Conservation (phyloP, 2,888 invertebrate genomes). For the Archips crataeganus region DNA sequence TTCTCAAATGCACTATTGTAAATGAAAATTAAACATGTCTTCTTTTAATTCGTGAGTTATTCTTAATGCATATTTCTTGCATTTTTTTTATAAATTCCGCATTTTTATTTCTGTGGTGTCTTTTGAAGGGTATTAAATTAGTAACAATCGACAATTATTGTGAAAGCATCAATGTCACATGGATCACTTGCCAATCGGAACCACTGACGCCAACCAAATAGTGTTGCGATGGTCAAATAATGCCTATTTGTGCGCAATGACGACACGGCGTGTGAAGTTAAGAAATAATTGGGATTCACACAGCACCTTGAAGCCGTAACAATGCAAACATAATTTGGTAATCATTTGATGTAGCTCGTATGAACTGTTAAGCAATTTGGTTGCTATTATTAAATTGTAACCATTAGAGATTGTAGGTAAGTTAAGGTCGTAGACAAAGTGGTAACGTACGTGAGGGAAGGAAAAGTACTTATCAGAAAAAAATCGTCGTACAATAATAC, state of each 20-base stretch:
- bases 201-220: neutral
- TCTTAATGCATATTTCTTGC: too few species aligned
- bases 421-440: too few species aligned
- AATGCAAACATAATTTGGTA: conserved; percentile 11
- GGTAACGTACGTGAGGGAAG: too few species aligned
- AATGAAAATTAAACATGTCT: too few species aligned
- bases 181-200: neutral
- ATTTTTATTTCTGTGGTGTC: too few species aligned
- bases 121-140: too few species aligned
- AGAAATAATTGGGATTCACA: conserved; percentile 13
- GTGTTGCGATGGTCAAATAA: neutral
- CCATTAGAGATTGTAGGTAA: too few species aligned
- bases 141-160: neutral
- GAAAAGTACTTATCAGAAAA: too few species aligned
- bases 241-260: neutral
- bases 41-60: too few species aligned
- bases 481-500: too few species aligned
- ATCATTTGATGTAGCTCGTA: neutral
- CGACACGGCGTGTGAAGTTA: conserved; percentile 6
- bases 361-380: neutral
- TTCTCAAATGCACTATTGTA: too few species aligned
- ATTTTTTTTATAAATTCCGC: too few species aligned
- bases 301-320: neutral
- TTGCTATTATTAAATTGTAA: neutral
- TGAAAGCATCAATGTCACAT: neutral